phyloP scores from a whole-genome alignment of 2,113 vertebrate genomes.

The Jacana jacana region DNA sequence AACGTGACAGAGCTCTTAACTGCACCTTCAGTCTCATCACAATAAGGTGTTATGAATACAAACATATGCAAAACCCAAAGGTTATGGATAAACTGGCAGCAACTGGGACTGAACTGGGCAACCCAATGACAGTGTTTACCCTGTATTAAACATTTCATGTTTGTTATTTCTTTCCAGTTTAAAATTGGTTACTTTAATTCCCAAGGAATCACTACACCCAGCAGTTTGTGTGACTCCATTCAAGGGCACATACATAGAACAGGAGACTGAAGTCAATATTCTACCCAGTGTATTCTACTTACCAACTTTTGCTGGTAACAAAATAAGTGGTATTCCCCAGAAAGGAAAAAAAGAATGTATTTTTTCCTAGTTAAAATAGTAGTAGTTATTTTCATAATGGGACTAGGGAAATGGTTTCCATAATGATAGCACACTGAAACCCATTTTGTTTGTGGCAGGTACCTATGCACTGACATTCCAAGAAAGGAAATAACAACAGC shows the following conservation, averaged over 20 bases:
- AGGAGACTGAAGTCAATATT: not conserved
- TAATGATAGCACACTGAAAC: not conserved
- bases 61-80: not conserved
- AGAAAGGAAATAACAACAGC: not conserved
- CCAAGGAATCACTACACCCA: not conserved
- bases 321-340: not conserved
- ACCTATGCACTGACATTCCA: not conserved
- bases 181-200: not conserved
- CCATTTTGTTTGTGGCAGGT: not conserved
- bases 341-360: not conserved
- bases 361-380: not conserved
- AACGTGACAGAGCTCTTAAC: not conserved
- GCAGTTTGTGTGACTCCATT: not conserved
- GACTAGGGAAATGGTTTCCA: not conserved
- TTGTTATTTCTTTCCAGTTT: not conserved
- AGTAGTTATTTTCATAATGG: not conserved
- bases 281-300: not conserved
- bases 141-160: not conserved
- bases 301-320: not conserved
- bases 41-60: not conserved
- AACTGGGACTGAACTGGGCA: not conserved
- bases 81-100: not conserved
- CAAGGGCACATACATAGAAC: not conserved
- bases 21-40: not conserved
- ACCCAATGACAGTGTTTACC: not conserved